These are phyloP conservation scores for Pachyramphus minor DNA, from an alignment of 2,113 vertebrate species.

Conservation along the genomic window DNA sequence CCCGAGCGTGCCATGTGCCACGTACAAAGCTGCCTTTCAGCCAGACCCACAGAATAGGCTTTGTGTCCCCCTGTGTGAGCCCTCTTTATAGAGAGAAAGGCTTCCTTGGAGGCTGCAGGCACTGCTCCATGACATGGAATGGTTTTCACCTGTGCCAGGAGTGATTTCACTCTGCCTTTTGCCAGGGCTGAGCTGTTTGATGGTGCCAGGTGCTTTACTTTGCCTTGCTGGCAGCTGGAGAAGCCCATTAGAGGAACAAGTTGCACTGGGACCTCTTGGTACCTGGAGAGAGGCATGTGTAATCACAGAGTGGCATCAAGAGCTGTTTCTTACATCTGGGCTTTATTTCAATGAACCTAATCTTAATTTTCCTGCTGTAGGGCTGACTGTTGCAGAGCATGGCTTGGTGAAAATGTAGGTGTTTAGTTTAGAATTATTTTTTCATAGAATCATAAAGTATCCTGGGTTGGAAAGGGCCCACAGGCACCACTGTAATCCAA, in stretches of 20 bases:
- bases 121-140: not conserved
- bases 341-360: not conserved
- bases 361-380: not conserved
- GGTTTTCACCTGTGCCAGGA: conserved; percentile 30
- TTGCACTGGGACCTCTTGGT: not conserved
- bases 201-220: not conserved
- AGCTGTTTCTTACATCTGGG: not conserved
- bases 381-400: not conserved
- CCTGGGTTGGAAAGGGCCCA: too few relatives aligned
- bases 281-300: not conserved
- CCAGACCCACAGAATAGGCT: conserved; percentile 16
- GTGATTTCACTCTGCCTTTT: conserved; percentile 8
- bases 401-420: not conserved
- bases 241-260: not conserved
- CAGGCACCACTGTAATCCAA: not conserved
- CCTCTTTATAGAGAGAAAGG: not conserved
- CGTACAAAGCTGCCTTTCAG: conserved; percentile 47
- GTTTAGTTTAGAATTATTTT: not conserved
- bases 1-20: not conserved
- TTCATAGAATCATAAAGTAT: not conserved
- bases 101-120: conserved; percentile 27
- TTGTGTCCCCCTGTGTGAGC: conserved; percentile 32
- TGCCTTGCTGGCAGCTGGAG: not conserved
- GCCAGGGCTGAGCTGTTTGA: not conserved
- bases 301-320: not conserved